These are phyloP conservation scores for Saiga tatarica DNA, from an alignment of 2,113 vertebrate species.

Conservation along the genomic window DNA sequence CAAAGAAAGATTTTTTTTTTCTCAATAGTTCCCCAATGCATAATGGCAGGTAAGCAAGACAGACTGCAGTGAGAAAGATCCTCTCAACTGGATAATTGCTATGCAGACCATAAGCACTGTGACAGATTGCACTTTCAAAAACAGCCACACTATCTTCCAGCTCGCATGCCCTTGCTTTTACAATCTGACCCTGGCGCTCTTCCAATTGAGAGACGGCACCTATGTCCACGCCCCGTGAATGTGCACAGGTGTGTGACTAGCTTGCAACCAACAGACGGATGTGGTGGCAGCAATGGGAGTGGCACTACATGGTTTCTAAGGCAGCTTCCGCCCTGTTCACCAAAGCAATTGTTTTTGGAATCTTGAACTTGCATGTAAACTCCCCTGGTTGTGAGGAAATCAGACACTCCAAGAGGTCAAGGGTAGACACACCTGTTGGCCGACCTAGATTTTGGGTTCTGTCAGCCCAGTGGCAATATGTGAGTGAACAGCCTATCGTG, in stretches of 20 bases:
- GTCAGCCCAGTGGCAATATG: not conserved
- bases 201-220: not conserved
- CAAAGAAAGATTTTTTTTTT: not conserved
- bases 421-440: not conserved
- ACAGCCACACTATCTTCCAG: not conserved
- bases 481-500: not conserved
- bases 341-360: not conserved
- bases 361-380: not conserved
- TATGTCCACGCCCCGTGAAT: not conserved
- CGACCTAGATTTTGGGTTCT: not conserved
- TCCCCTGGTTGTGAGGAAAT: not conserved
- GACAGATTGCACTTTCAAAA: conserved; percentile 24
- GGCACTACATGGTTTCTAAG: not conserved
- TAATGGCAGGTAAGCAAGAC: conserved; percentile 24
- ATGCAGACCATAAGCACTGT: not conserved
- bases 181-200: not conserved
- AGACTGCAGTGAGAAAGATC: not conserved
- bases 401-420: not conserved
- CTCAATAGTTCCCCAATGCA: conserved; percentile 21
- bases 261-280: not conserved
- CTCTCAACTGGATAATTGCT: conserved; percentile 16
- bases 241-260: not conserved
- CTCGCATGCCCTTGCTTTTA: not conserved
- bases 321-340: not conserved
- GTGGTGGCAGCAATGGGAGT: not conserved